Evolutionary conservation across 2,888 invertebrate species (phyloP).

Genomic region (Eupithecia pulchellata): DNA sequence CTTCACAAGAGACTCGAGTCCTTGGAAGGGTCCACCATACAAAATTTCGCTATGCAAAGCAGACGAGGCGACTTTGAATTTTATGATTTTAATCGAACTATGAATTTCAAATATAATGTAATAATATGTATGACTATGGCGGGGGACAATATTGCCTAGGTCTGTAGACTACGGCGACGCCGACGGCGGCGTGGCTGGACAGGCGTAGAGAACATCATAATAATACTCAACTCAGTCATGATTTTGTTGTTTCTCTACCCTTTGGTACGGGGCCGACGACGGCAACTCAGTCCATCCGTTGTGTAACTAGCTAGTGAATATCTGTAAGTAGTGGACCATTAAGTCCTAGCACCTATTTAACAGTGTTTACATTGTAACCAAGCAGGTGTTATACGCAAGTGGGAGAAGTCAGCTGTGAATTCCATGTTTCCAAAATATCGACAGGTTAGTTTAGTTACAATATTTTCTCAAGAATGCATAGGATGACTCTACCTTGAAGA

Average conservation of each 20-base stretch:
- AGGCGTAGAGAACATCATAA: too few relatives aligned
- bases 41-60: not conserved
- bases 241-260: not conserved
- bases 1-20: not conserved
- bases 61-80: not conserved
- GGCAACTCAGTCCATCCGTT: not conserved
- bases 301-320: not conserved
- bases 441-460: not conserved
- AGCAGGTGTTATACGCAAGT: not conserved
- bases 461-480: not conserved
- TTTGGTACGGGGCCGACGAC: too few relatives aligned
- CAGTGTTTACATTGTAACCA: not conserved
- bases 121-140: not conserved
- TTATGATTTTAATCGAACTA: not conserved
- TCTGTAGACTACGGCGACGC: too few relatives aligned
- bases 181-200: not conserved
- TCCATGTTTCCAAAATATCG: not conserved
- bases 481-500: constrained; percentile 1
- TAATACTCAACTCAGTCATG: not conserved
- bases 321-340: not conserved
- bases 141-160: not conserved
- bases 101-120: too few relatives aligned
- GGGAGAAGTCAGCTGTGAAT: not conserved
- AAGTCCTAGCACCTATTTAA: not conserved
- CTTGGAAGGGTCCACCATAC: not conserved